These are phyloP conservation scores for Anarhynchus alexandrinus DNA, from an alignment of 2,113 vertebrate species.

Conservation along the genomic window DNA sequence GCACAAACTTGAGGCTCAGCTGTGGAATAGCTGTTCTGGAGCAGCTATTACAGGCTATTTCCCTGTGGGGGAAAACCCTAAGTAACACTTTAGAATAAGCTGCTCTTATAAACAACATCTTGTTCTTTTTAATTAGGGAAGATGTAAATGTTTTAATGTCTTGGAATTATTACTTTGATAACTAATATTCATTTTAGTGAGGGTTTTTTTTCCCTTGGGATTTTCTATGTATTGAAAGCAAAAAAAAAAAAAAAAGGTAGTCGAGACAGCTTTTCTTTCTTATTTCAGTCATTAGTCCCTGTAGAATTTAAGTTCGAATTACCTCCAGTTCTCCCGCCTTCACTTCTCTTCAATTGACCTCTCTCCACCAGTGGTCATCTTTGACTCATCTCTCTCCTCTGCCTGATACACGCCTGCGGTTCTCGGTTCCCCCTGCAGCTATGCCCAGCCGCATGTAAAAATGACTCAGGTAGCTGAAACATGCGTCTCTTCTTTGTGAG, in stretches of 20 bases:
- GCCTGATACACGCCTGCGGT: conserved; percentile 10
- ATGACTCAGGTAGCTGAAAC: neutral
- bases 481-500: neutral
- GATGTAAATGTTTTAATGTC: neutral
- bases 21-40: neutral
- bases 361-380: conserved; percentile 13
- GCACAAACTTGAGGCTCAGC: neutral
- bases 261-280: neutral
- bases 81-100: neutral
- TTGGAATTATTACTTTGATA: neutral
- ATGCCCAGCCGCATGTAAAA: neutral
- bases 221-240: neutral
- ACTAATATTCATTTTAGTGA: neutral
- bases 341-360: conserved; percentile 26
- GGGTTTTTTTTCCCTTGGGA: neutral
- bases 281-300: conserved; percentile 12
- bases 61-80: neutral
- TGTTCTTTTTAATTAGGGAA: conserved; percentile 16
- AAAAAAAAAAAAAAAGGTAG: neutral
- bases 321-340: neutral
- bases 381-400: conserved; percentile 20
- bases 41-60: neutral
- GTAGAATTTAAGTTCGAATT: conserved; percentile 34
- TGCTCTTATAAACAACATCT: neutral
- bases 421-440: conserved; percentile 31